These are phyloP conservation scores for Cheilosia urbana DNA, from an alignment of 2,888 invertebrate species.

Conservation along the genomic window DNA sequence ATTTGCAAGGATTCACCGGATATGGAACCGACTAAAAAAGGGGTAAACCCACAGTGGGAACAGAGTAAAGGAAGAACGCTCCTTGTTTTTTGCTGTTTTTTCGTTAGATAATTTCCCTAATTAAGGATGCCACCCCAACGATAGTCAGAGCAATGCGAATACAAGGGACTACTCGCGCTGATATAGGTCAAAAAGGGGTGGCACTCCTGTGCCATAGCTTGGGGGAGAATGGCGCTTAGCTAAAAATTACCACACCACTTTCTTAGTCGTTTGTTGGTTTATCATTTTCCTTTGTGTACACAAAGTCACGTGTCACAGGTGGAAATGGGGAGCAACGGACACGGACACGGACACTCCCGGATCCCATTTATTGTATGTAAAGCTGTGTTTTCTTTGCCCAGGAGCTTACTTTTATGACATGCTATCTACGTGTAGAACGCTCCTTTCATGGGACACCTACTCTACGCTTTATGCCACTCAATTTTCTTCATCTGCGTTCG, in stretches of 20 bases:
- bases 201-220: not conserved
- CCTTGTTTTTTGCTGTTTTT: conserved; percentile 41
- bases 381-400: conserved; percentile 2
- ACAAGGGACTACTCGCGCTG: conserved; percentile 47
- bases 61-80: conserved; percentile 44
- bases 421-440: conserved; percentile 10
- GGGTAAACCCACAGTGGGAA: conserved; percentile 1
- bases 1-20: conserved; percentile 56
- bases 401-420: conserved; percentile 35
- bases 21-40: conserved; percentile 24
- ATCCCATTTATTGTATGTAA: not conserved
- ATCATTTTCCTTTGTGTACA: conserved; percentile 46
- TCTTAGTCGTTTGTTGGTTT: conserved; percentile 62
- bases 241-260: conserved; percentile 48
- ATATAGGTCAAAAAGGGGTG: conserved; percentile 71
- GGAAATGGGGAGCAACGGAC: not conserved
- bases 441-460: not conserved
- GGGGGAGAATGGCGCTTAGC: conserved; percentile 7
- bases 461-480: conserved; percentile 30
- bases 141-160: conserved; percentile 23
- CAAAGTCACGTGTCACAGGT: conserved; percentile 65
- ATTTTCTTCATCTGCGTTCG: conserved; percentile 29
- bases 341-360: conserved; percentile 36
- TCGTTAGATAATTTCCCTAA: conserved; percentile 68
- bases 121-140: conserved; percentile 63